A percentile compares a stretch with the other conserved stretches of the same genome.
Evolutionary conservation across 1,140 invertebrate species (phyloP).

Genomic region (Gerris buenoi): DNA sequence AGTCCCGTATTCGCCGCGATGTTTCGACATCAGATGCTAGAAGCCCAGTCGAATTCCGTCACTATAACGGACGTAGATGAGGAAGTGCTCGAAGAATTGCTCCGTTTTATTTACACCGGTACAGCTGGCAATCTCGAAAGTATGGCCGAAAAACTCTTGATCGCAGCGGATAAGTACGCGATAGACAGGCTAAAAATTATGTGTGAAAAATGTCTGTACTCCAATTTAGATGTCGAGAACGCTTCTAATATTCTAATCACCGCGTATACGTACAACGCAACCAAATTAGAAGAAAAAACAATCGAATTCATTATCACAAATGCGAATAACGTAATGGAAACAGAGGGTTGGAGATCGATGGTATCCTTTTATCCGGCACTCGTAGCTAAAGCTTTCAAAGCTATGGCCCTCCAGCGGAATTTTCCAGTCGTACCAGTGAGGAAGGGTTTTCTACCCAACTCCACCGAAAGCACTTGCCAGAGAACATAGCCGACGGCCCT

Average conservation of each 20-base stretch:
- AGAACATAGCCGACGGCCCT: too few relatives aligned
- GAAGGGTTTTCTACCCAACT: too few relatives aligned
- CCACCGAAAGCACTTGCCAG: too few relatives aligned
- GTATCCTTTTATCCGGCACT: too few relatives aligned
- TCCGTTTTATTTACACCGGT: neutral
- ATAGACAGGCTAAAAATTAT: neutral
- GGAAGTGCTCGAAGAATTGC: neutral
- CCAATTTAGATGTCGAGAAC: neutral
- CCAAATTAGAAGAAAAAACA: neutral
- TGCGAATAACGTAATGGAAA: too few relatives aligned
- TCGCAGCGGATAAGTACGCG: neutral
- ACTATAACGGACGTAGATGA: neutral
- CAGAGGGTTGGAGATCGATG: too few relatives aligned
- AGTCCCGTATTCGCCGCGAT: neutral
- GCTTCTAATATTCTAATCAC: neutral
- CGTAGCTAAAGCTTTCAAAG: too few relatives aligned
- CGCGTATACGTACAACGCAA: neutral
- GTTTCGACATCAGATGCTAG: neutral
- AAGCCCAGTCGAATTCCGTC: neutral
- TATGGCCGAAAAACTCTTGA: neutral
- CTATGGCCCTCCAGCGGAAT: too few relatives aligned
- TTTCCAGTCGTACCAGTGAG: too few relatives aligned
- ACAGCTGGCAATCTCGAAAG: neutral
- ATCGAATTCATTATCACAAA: too few relatives aligned
- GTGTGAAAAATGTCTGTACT: neutral